phyloP scores from a whole-genome alignment of 37 sponge, comb jelly and placozoan species.

The Tethya wilhelma region DNA sequence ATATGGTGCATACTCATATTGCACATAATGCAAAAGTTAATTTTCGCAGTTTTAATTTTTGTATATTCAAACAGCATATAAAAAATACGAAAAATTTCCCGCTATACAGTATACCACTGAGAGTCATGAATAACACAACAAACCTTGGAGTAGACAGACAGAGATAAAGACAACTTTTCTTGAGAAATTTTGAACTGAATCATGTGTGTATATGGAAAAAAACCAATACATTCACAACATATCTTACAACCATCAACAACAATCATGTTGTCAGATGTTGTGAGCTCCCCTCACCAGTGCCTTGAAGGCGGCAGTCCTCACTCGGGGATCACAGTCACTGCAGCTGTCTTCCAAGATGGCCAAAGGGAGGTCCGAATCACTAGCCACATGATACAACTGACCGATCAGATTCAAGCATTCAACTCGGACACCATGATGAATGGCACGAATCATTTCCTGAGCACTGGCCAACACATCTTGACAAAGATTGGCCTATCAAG shows the following conservation, averaged over 20 bases:
- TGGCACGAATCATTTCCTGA: not conserved
- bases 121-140: too few species aligned
- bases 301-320: conserved; percentile 63
- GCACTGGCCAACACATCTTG: too few species aligned
- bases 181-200: too few species aligned
- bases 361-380: conserved; percentile 24
- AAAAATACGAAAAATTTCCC: too few species aligned
- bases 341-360: conserved; percentile 28
- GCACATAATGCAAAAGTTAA: not conserved
- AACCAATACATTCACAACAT: too few species aligned
- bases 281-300: conserved; percentile 76
- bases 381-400: conserved; percentile 40
- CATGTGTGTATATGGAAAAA: too few species aligned
- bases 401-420: conserved; percentile 77
- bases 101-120: too few species aligned
- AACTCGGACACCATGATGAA: conserved; percentile 66
- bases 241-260: too few species aligned
- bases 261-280: too few species aligned
- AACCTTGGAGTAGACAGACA: conserved; percentile 57
- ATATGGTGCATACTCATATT: not conserved
- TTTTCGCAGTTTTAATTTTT: too few species aligned
- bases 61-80: too few species aligned
- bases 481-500: too few species aligned
- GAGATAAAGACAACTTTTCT: conserved; percentile 1
- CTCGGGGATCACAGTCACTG: conserved; percentile 71